Percentiles rank a stretch among this genome's conserved stretches.
Conservation (phyloP, 2,888 invertebrate genomes). For the Leucophora obtusa region DNA sequence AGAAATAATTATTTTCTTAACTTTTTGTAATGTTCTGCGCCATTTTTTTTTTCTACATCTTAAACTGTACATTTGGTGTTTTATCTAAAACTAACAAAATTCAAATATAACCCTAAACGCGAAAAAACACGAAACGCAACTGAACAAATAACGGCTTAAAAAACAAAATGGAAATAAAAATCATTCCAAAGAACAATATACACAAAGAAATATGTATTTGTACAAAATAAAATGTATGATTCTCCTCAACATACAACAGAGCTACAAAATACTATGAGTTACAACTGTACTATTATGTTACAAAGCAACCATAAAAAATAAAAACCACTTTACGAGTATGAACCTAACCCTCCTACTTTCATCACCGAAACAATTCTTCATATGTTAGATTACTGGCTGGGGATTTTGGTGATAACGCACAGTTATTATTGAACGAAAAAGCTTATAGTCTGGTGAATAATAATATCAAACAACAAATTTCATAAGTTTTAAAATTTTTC, state of each 20-base stretch:
- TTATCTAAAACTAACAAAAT: not conserved
- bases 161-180: not conserved
- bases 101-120: not conserved
- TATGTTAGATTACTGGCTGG: not conserved
- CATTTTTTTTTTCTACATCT: not conserved
- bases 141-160: slow-evolving; percentile 1
- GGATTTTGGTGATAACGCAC: slow-evolving; percentile 1
- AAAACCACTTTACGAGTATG: not conserved
- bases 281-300: not conserved
- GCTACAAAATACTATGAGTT: not conserved
- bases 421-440: not conserved
- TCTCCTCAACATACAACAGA: not conserved
- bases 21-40: too few relatives aligned
- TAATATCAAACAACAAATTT: not conserved
- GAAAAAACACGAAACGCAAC: not conserved
- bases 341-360: not conserved
- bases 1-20: not conserved
- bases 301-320: not conserved
- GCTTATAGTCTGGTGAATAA: not conserved
- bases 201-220: not conserved
- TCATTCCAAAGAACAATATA: not conserved
- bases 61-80: not conserved
- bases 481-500: not conserved
- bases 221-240: not conserved
- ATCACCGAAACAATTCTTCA: not conserved